Conservation (phyloP, 1,140 invertebrate genomes). For the Schlechtendalia chinensis region DNA sequence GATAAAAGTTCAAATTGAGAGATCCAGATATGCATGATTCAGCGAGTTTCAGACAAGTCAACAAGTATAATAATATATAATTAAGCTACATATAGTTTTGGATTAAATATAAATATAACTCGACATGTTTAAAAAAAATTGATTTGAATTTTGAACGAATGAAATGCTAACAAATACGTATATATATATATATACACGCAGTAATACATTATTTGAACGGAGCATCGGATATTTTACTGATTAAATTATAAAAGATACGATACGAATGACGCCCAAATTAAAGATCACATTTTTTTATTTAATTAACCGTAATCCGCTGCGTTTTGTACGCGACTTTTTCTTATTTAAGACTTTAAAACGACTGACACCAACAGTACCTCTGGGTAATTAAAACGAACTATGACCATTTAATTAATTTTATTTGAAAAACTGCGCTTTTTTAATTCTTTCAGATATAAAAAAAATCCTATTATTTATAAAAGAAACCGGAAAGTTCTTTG, state of each 20-base stretch:
- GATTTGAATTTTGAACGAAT: background rate
- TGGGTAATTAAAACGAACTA: conserved; percentile 37
- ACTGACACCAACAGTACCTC: conserved; percentile 38
- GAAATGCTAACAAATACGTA: too few relatives aligned
- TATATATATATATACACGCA: background rate
- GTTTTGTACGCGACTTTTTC: background rate
- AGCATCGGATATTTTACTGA: background rate
- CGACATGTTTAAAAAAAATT: background rate
- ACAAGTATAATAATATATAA: background rate
- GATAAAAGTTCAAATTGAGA: background rate
- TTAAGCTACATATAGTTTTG: too few relatives aligned
- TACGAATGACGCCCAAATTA: background rate
- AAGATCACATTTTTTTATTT: conserved; percentile 5
- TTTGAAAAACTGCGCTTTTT: conserved; percentile 20
- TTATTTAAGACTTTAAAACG: conserved; percentile 28
- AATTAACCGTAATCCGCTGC: conserved; percentile 26
- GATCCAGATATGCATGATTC: background rate
- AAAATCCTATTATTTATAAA: background rate
- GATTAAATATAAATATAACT: background rate
- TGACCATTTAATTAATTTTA: conserved; percentile 36
- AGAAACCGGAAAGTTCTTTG: conserved; percentile 10
- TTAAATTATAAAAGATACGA: background rate
- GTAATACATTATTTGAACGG: background rate
- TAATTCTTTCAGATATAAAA: conserved; percentile 6
- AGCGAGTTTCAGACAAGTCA: background rate